Evolutionary conservation across 2,113 vertebrate species (phyloP).

Genomic region (Xerus inauris): DNA sequence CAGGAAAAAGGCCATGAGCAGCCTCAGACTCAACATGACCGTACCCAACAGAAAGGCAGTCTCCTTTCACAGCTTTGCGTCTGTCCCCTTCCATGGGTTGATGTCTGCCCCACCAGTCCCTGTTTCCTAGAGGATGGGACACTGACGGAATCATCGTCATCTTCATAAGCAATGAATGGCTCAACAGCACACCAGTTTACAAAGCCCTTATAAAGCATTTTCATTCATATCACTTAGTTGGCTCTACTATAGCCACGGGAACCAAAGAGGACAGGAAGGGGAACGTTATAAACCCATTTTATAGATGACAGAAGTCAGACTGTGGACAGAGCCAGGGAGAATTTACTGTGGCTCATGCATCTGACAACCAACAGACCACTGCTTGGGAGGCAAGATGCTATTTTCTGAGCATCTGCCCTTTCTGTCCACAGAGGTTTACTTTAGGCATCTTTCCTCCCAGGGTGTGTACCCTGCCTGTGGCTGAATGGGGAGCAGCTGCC

Average conservation of each 20-base stretch:
- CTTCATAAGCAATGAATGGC: neutral
- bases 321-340: neutral
- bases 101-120: neutral
- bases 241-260: neutral
- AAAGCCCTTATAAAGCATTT: neutral
- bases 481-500: neutral
- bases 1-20: neutral
- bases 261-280: neutral
- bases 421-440: neutral
- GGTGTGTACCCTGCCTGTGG: neutral
- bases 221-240: neutral
- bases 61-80: neutral
- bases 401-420: neutral
- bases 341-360: neutral
- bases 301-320: neutral
- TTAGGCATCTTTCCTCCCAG: neutral
- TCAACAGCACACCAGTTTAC: neutral
- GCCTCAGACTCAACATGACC: neutral
- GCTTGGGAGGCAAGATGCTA: neutral
- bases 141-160: neutral
- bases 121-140: neutral
- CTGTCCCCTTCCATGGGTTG: neutral
- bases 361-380: neutral
- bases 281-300: neutral
- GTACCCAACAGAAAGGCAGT: neutral